These are phyloP conservation scores for Hypanus sabinus DNA, from an alignment of 2,113 vertebrate species.

Conservation along the genomic window DNA sequence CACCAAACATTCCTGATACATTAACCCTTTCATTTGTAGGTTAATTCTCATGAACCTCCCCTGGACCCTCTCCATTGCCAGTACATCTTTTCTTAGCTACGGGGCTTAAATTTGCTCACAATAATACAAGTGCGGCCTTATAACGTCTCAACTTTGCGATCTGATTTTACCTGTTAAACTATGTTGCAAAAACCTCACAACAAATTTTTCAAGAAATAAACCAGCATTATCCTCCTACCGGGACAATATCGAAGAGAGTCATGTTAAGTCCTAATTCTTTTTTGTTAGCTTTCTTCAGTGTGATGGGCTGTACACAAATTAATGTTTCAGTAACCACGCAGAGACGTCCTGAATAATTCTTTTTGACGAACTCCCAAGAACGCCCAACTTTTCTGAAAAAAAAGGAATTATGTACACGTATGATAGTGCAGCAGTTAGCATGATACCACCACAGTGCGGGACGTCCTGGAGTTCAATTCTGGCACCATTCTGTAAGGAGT, in stretches of 20 bases:
- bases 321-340: constrained; percentile 1
- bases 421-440: no score
- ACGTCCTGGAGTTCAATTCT: no score
- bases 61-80: no score
- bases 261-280: neutral
- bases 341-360: neutral
- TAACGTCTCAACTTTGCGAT: neutral
- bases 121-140: no score
- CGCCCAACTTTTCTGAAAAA: neutral
- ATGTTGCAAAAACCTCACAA: neutral
- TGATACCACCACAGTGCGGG: no score
- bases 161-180: neutral
- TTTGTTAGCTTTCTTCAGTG: neutral
- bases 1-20: no score
- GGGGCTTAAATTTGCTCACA: no score
- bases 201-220: neutral
- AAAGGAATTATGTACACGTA: neutral
- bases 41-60: no score
- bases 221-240: neutral
- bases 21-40: no score
- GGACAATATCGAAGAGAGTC: neutral
- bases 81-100: no score
- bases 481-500: no score
- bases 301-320: neutral
- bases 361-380: neutral